These are phyloP conservation scores for Strigamia transsilvanica DNA, from an alignment of 2,888 invertebrate genomes.

Conservation along the genomic window DNA sequence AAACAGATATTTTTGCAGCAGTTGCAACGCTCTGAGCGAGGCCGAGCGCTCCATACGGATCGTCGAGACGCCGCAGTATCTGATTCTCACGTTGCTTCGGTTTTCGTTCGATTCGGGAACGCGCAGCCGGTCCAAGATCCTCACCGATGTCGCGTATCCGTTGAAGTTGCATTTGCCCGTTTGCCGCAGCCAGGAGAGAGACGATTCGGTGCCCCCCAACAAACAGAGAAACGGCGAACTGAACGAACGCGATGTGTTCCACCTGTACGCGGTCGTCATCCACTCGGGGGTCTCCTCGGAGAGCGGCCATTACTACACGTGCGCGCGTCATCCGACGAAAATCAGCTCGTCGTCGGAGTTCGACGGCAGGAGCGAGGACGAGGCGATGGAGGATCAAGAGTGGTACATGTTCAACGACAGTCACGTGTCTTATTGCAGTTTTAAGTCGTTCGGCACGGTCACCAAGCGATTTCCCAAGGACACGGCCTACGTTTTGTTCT, in stretches of 20 bases:
- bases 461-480: conserved; percentile 70
- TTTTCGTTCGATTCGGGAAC: conserved; percentile 78
- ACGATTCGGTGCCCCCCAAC: neutral
- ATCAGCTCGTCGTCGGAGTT: conserved; percentile 30
- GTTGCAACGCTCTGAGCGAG: conserved; percentile 77
- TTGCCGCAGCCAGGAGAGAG: neutral
- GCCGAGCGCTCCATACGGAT: conserved; percentile 77
- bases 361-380: conserved; percentile 51
- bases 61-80: conserved; percentile 77
- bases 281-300: conserved; percentile 84
- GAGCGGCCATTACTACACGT: conserved; percentile 87
- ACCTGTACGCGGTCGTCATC: conserved; percentile 81
- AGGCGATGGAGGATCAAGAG: conserved; percentile 68
- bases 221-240: neutral
- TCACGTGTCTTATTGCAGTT: conserved; percentile 67
- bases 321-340: conserved; percentile 67
- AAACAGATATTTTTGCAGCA: conserved; percentile 82
- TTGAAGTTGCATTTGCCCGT: conserved; percentile 60
- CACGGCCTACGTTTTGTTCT: conserved; percentile 85
- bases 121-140: conserved; percentile 80
- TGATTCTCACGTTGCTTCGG: conserved; percentile 82
- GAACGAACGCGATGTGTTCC: neutral
- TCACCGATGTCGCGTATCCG: conserved; percentile 67
- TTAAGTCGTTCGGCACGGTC: conserved; percentile 61
- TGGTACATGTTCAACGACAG: conserved; percentile 87